phyloP scores from a whole-genome alignment of 2,113 vertebrate genomes.

The Hydrochoerus hydrochaeris region DNA sequence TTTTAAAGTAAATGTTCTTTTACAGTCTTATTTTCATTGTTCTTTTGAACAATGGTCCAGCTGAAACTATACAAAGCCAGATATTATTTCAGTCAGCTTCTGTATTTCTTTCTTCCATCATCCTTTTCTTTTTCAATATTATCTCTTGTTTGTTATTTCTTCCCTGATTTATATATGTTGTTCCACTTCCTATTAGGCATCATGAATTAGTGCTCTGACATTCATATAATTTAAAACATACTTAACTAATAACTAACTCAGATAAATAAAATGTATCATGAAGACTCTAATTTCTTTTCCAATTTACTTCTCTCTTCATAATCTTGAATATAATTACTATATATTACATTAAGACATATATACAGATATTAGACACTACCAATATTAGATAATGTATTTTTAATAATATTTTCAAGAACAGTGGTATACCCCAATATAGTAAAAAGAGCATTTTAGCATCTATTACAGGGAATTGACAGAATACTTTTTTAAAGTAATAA shows the following conservation, averaged over 20 bases:
- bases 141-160: background rate
- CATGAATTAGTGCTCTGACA: background rate
- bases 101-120: background rate
- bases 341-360: background rate
- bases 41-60: background rate
- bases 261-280: background rate
- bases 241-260: background rate
- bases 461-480: background rate
- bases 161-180: background rate
- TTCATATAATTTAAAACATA: constrained; percentile 1
- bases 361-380: background rate
- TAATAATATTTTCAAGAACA: background rate
- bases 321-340: background rate
- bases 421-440: background rate
- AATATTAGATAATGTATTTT: background rate
- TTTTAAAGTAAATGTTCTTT: background rate
- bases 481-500: background rate
- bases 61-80: background rate
- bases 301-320: background rate
- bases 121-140: background rate
- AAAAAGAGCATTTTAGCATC: background rate
- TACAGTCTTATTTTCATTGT: background rate
- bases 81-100: background rate
- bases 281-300: background rate
- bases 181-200: background rate